Evolutionary conservation across 2,113 vertebrate species (phyloP), one percentile per base, ranked within the genome.

Genomic region (Triplophysa rosa): DNA sequence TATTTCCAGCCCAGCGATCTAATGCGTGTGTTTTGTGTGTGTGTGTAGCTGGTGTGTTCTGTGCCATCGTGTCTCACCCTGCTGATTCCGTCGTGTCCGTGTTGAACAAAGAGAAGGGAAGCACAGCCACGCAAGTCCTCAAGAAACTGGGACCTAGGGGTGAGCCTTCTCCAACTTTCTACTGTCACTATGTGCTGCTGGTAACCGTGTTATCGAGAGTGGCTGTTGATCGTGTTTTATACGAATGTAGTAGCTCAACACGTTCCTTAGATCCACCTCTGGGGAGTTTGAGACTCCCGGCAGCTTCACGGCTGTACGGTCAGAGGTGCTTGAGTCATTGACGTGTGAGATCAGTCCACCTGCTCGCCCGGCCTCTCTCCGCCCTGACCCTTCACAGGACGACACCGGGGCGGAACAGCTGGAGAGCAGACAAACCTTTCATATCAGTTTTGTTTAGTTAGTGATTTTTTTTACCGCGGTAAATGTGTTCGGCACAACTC

Each of bases 261-360:
- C 93, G 94, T 90, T 94, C 88, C 84, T 95, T 96, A 95, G 94
- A 95, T 95, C 95, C 94, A 93, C 93, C 94, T 96, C 95, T 95
- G 93, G 93, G 94, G 90, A 83, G 91, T 86, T 8, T 37, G 33
- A 37, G 33, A 37, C 89, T 88, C 1, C 92, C 91, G 83, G 89
- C 93, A 96, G 95, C 95, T 94, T 95, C 78, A 83, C 77, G 89
- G 94, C 95, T 95, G 94, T 92, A 93, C 76, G 84, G 93, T 96
- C 91, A 78, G 93, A 94, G 94, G 91, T 95, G 94, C 94, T 95
- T 96, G 94, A 95, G 95, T 95, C 94, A 95, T 95, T 95, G 93
- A 92, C 92, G 93, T 95, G 93, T 95, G 84, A 95, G 93, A 95
- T 70, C 69, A 95, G 86, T 89, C 93, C 54, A 95, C 93, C 94